Evolutionary conservation across 2,888 invertebrate genomes (phyloP).

Genomic region (Pristionchus entomophagus): DNA sequence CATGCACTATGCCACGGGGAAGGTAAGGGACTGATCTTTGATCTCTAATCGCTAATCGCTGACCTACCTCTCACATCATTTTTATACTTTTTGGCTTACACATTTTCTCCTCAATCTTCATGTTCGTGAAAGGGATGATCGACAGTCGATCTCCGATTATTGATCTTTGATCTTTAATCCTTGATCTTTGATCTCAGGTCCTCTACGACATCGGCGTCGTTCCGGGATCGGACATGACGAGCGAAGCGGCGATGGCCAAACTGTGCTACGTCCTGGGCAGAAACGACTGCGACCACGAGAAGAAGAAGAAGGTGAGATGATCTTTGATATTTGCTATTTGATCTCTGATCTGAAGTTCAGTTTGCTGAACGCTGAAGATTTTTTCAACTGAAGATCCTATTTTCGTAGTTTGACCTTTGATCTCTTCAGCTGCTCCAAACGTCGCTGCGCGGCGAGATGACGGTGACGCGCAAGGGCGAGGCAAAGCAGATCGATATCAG

Average conservation of each 20-base stretch:
- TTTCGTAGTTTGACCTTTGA: neutral
- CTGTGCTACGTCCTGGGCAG: constrained; percentile 90
- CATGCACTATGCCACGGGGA: constrained; percentile 88
- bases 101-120: no score
- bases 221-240: constrained; percentile 90
- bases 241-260: constrained; percentile 93
- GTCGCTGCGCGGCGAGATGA: constrained; percentile 87
- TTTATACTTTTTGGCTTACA: no score
- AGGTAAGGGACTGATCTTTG: constrained; percentile 77
- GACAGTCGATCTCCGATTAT: no score
- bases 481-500: constrained; percentile 73
- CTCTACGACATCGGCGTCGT: constrained; percentile 85
- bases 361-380: neutral
- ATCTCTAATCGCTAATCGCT: neutral
- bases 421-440: constrained; percentile 83
- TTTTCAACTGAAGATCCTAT: neutral
- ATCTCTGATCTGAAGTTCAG: no score
- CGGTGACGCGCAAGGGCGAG: constrained; percentile 76
- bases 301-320: constrained; percentile 70
- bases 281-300: constrained; percentile 77
- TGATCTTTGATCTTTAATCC: neutral
- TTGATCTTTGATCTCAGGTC: constrained; percentile 76
- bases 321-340: no score
- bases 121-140: no score
- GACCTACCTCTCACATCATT: neutral